phyloP scores from a whole-genome alignment of 2,797 vertebrate species.

The Otolemur crassicaudatus region DNA sequence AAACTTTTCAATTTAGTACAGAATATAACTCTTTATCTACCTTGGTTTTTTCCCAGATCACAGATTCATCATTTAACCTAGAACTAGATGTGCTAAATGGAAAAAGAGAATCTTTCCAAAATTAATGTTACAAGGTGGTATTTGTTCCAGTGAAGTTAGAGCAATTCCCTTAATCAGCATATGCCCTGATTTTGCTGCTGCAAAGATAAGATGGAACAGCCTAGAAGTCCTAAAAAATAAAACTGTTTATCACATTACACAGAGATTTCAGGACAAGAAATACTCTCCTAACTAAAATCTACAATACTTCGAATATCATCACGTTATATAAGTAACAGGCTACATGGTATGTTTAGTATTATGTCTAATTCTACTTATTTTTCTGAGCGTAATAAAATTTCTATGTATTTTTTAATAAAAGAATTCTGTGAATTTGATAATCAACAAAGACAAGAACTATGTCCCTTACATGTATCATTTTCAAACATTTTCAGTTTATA shows the following conservation, averaged over 20 bases:
- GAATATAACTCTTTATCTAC: slow-evolving; percentile 69
- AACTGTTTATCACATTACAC: neutral
- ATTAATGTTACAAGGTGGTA: slow-evolving; percentile 60
- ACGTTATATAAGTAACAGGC: neutral
- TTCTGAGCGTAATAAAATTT: neutral
- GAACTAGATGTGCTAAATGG: slow-evolving; percentile 56
- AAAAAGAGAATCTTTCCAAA: slow-evolving; percentile 66
- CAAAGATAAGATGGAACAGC: slow-evolving; percentile 4
- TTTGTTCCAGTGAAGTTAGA: slow-evolving; percentile 70
- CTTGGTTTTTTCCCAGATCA: slow-evolving; percentile 57
- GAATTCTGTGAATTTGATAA: neutral
- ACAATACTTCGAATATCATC: neutral
- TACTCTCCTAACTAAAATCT: neutral
- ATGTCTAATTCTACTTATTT: neutral
- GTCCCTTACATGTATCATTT: neutral
- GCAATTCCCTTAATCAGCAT: slow-evolving; percentile 58
- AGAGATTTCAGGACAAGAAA: slow-evolving; percentile 45
- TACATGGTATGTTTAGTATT: neutral
- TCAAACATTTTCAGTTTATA: slow-evolving; percentile 13
- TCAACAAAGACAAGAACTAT: neutral
- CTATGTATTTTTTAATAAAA: slow-evolving; percentile 16
- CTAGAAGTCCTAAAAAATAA: slow-evolving; percentile 54
- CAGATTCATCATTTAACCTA: slow-evolving; percentile 74
- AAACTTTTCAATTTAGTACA: slow-evolving; percentile 72
- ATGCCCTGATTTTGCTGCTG: slow-evolving; percentile 46